A percentile compares a stretch with the other conserved stretches of the same genome.
Conservation (phyloP, 2,797 vertebrate genomes). For the Silurus lanzhouensis region DNA sequence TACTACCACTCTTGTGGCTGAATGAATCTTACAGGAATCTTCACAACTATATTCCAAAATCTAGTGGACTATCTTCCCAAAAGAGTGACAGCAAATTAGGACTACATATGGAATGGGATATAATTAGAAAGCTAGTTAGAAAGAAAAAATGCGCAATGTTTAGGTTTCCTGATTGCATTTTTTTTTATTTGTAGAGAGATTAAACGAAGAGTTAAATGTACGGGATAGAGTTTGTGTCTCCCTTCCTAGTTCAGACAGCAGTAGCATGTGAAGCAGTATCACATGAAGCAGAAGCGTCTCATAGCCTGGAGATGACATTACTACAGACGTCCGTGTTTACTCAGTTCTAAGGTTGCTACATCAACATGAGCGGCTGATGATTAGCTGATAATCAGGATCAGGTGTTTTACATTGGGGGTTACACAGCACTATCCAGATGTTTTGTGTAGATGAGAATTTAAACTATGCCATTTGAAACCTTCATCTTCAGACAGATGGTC, state of each 20-base stretch:
- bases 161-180: neutral
- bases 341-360: neutral
- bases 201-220: neutral
- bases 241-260: neutral
- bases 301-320: neutral
- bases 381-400: neutral
- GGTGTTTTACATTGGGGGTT: neutral
- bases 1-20: too few species aligned
- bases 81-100: too few species aligned
- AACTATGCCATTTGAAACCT: neutral
- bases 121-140: too few species aligned
- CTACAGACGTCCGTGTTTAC: neutral
- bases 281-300: neutral
- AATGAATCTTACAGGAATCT: too few species aligned
- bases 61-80: too few species aligned
- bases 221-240: neutral
- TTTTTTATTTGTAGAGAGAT: neutral
- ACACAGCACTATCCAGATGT: neutral
- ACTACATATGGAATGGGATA: too few species aligned
- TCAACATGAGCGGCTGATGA: slow-evolving; percentile 4
- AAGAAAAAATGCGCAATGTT: neutral
- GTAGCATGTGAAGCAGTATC: neutral
- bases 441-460: neutral
- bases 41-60: too few species aligned
- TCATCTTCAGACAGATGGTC: neutral